Evolutionary conservation across 2,888 invertebrate species (phyloP).

Genomic region (Fissipunctia ypsillon): DNA sequence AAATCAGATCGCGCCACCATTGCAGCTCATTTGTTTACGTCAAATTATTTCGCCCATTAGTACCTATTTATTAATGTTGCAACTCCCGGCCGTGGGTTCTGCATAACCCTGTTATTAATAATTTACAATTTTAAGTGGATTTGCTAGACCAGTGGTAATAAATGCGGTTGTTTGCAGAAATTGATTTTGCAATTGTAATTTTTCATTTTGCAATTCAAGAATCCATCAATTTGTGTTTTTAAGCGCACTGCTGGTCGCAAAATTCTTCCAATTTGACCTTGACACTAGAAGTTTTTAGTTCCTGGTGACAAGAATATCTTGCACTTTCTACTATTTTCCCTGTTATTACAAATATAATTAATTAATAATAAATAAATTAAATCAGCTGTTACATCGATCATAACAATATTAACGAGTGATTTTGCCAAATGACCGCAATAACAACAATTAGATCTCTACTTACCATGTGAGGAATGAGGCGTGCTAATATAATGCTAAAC

Average conservation of each 20-base stretch:
- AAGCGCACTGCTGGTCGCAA: neutral
- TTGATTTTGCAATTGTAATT: conserved; percentile 1
- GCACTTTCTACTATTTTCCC: neutral
- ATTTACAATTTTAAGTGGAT: conserved; percentile 32
- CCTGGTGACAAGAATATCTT: neutral
- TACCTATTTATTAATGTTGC: conserved; percentile 48
- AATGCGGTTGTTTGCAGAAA: conserved; percentile 5
- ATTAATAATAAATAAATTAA: neutral
- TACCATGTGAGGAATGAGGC: neutral
- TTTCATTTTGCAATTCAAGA: conserved; percentile 4
- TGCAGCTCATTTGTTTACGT: conserved; percentile 57
- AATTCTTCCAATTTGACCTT: neutral
- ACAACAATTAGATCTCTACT: conserved; percentile 10
- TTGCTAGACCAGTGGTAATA: conserved; percentile 14
- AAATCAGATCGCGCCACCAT: conserved; percentile 36
- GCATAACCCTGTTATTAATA: conserved; percentile 30
- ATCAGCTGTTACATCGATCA: neutral
- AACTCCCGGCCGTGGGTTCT: conserved; percentile 35
- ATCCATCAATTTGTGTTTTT: neutral
- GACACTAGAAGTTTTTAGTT: neutral
- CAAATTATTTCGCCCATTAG: conserved; percentile 60
- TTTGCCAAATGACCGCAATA: conserved; percentile 16
- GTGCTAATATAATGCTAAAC: conserved; percentile 24
- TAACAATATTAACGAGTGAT: neutral
- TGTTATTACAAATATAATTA: neutral